A percentile compares a stretch with the other conserved stretches of the same genome.
Evolutionary conservation across 2,113 vertebrate species (phyloP).

Genomic region (Pelodiscus sinensis): DNA sequence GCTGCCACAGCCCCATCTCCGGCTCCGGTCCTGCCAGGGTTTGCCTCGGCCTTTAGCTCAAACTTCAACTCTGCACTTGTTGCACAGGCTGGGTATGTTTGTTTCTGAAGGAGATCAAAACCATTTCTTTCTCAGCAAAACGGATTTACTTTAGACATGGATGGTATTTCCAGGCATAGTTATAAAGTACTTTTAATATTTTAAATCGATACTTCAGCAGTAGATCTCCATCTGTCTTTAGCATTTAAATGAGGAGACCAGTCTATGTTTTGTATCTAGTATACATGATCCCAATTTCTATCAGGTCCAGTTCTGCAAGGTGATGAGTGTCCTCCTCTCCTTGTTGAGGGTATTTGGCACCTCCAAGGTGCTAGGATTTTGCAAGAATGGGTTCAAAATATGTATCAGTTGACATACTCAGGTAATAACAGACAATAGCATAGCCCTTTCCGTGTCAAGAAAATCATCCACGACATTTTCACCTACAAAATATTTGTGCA

Average conservation of each 20-base stretch:
- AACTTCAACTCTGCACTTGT: constrained; percentile 94
- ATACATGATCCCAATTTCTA: accelerated
- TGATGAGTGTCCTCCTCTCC: constrained; percentile 28
- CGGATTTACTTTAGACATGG: neutral
- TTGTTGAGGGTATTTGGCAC: constrained; percentile 16
- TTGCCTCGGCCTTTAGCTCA: constrained; percentile 96
- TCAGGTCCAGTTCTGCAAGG: neutral
- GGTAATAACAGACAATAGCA: neutral
- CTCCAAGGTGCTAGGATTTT: constrained; percentile 5
- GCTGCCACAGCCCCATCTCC: constrained; percentile 85
- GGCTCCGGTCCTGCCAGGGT: constrained; percentile 91
- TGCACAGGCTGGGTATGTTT: constrained; percentile 85
- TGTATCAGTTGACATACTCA: constrained; percentile 12
- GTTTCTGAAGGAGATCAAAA: constrained; percentile 36
- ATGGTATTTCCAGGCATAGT: neutral
- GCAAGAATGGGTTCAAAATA: neutral
- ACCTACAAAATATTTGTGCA: neutral
- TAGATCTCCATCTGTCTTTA: neutral
- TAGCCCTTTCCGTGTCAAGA: constrained; percentile 11
- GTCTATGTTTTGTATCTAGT: neutral
- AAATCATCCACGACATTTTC: neutral
- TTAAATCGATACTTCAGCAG: neutral
- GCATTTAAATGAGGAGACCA: neutral
- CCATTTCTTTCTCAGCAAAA: constrained; percentile 29
- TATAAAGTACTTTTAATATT: neutral